Percentiles rank a stretch among this genome's conserved stretches.
phyloP scores from a whole-genome alignment of 1,140 invertebrate genomes.

The Tetramorium simillimum region DNA sequence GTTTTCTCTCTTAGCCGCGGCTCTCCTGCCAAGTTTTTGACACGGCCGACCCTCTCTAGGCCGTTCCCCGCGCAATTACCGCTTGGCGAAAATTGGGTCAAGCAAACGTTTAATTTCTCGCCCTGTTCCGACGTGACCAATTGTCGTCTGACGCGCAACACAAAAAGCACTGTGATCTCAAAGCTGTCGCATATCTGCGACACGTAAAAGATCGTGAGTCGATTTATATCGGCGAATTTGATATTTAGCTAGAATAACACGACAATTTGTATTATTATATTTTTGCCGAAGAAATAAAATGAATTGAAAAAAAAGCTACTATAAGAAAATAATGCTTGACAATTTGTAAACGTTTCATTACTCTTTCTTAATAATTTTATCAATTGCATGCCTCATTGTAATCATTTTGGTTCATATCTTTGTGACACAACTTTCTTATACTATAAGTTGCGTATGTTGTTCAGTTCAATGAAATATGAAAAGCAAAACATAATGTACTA shows the following conservation, averaged over 20 bases:
- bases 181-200: not conserved
- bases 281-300: not conserved
- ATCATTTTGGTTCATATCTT: not conserved
- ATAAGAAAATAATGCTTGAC: slow-evolving; percentile 8
- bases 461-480: not conserved
- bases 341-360: not conserved
- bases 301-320: no score
- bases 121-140: slow-evolving; percentile 27
- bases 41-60: not conserved
- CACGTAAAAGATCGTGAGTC: not conserved
- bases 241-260: not conserved
- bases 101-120: slow-evolving; percentile 63
- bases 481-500: not conserved
- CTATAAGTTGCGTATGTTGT: not conserved
- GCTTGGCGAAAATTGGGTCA: slow-evolving; percentile 59
- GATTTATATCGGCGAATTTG: not conserved
- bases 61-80: slow-evolving; percentile 47
- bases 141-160: slow-evolving; percentile 27
- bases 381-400: not conserved
- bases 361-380: slow-evolving; percentile 15
- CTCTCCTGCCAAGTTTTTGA: slow-evolving; percentile 27
- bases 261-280: not conserved
- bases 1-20: slow-evolving; percentile 38
- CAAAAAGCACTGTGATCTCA: slow-evolving; percentile 1
- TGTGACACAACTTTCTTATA: slow-evolving; percentile 2